Base-by-base conservation (phyloP, 2,113 vertebrate genomes). In the Uria lomvia region DNA sequence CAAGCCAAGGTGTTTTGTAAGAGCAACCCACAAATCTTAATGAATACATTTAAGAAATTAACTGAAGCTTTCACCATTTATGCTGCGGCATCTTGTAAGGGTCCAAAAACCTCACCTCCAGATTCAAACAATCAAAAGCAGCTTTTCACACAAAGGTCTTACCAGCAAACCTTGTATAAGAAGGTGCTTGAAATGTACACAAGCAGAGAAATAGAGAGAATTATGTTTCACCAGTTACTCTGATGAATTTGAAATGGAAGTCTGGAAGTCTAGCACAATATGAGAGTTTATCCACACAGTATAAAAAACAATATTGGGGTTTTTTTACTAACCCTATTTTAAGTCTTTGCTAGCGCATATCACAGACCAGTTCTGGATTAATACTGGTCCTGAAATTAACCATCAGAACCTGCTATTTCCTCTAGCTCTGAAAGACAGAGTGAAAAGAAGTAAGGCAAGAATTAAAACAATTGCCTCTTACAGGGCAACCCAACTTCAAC, bases 1-100 rank as follows among this genome's bases (percentile, higher is more conserved):
- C n/a, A 75, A 94, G 81, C 56, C 80, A 91, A 87, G 73, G 90
- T 77, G 43, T 94, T 96, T 89, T 6, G 1, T 84, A 85, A 95
- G 65, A 95, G 34, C 70, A 94, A 75, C 68, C 42, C 86, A 87
- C 86, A 95, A 91, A 75, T 67, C 47, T 50, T 81, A 96, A 96
- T 67, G 43, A 95, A 91, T 6, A 8, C 34, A 63, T 77, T 92
- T 86, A 91, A 29, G 16, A 91, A 92, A 78, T 75, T 91, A 96
- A 92, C 42, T 50, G n/a, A 91, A 89, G 60, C n/a, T 84, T 86
- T 92, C 86, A 92, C 21, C 47, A 43, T 77, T 84, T 92, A 77
- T 59, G 19, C 56, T 84, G 47, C 30, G 87, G 70, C 38, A 67
- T 72, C 62, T 87, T 82, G 27, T 22, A 91, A 84, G 9, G 34